Evolutionary conservation across 30 jellyfish, hydroid and myxozoan genomes (phyloP), one percentile per base, ranked within the genome.

Genomic region (Turritopsis rubra): DNA sequence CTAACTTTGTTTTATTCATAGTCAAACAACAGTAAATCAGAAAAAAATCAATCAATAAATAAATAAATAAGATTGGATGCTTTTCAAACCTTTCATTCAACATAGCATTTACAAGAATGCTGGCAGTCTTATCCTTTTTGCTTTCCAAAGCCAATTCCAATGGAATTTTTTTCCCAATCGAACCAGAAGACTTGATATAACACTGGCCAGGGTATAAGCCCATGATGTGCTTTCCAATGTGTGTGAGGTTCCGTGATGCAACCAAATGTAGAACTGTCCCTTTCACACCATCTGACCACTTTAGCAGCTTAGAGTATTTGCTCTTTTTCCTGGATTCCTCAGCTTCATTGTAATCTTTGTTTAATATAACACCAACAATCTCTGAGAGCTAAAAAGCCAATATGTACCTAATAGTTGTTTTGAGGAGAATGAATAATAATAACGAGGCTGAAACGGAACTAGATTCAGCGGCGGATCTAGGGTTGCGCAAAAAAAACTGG

Each of bases 191-290:
- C 21, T 79, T 75, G 30, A 65, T 74, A 71, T 86, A 81, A 21
- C 82, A 52, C 80, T 71, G 85, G 65, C 94, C 93, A 18, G 93
- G 90, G 77, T 86, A 90, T 21, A 82, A 75, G 18, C 31, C 28
- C 5, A 90, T 78, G 52, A 86, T 7, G 70, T 52, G 74, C 3
- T 54, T 74, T 18, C 95, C 91, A 71, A 86, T 18, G 8, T 81
- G 79, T 7, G 52, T 25, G 53, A 86, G 76, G 72, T 86, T 86
- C 29, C 81, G 79, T 70, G 86, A 88, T 18, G 97, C 97, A 53
- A 86, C 94, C 52, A 85, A 29, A 60, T 90, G 97, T 75, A 90
- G 84, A 22, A 90, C 85, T 66, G 95, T 79, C 16, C 88, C 81
- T 65, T 85, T 85, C 75, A 60, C 81, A 28, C 54, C 73, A 18